Percentiles rank a stretch among this genome's conserved stretches.
Conservation (phyloP, 2,113 vertebrate genomes). For the Syngnathoides biaculeatus region DNA sequence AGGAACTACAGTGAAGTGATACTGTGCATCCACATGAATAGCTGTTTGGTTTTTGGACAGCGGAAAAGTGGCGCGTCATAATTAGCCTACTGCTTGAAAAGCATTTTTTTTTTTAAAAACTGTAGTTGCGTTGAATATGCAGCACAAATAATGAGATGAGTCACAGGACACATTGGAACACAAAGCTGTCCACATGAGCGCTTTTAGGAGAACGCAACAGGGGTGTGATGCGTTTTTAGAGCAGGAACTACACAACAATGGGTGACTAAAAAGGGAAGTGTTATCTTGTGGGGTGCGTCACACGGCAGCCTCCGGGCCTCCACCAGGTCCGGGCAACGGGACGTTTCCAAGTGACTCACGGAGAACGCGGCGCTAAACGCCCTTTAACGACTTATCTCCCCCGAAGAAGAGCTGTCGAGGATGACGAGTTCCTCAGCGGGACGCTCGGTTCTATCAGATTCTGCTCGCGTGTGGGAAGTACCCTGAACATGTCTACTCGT, state of each 20-base stretch:
- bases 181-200: constrained; percentile 5
- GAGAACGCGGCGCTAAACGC: constrained; percentile 12
- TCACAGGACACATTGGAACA: not conserved
- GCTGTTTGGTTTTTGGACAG: not conserved
- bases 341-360: not conserved
- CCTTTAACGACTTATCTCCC: constrained; percentile 20
- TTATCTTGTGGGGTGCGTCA: not conserved
- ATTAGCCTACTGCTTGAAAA: not conserved
- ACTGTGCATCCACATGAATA: not conserved
- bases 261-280: not conserved
- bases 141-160: constrained; percentile 1
- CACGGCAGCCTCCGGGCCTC: not conserved
- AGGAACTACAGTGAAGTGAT: no score
- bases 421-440: constrained; percentile 24
- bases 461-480: not conserved
- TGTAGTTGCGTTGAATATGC: not conserved
- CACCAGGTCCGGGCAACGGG: not conserved
- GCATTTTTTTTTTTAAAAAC: no score
- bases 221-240: not conserved
- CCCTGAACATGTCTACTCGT: not conserved
- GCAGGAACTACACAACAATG: not conserved
- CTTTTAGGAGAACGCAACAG: constrained; percentile 1
- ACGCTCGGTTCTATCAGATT: not conserved
- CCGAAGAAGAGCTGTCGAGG: constrained; percentile 25
- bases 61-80: not conserved